phyloP scores from a whole-genome alignment of 2,113 vertebrate genomes.

The Lepus timidus region DNA sequence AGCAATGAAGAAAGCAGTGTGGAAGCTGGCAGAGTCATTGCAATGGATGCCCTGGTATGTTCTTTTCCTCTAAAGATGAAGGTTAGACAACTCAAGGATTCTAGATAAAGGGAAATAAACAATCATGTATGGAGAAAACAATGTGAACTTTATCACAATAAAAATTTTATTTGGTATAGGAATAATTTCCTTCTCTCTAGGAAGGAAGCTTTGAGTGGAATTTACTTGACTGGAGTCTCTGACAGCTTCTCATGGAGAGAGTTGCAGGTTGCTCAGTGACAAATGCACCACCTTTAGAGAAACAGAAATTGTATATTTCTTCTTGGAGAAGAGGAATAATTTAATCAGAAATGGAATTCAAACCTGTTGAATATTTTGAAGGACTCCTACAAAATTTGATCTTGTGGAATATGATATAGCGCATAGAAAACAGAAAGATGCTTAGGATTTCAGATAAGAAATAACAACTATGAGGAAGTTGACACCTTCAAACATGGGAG shows the following conservation, averaged over 20 bases:
- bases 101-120: constrained; percentile 5
- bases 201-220: neutral
- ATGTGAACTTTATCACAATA: neutral
- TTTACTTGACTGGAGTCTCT: constrained; percentile 23
- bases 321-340: constrained; percentile 33
- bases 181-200: neutral
- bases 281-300: neutral
- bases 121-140: neutral
- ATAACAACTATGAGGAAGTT: neutral
- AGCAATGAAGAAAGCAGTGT: constrained; percentile 33
- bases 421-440: neutral
- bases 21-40: constrained; percentile 8
- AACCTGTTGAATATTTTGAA: neutral
- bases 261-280: neutral
- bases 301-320: constrained; percentile 4
- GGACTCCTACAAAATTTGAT: neutral
- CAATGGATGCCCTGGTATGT: neutral
- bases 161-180: neutral
- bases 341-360: constrained; percentile 13
- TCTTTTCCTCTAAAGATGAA: constrained; percentile 28
- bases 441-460: neutral
- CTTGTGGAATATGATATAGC: neutral
- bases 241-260: neutral
- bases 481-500: neutral
- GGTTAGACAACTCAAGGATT: constrained; percentile 42